Conservation (phyloP, 1,140 invertebrate genomes). For the Hylyphantes graminicola region DNA sequence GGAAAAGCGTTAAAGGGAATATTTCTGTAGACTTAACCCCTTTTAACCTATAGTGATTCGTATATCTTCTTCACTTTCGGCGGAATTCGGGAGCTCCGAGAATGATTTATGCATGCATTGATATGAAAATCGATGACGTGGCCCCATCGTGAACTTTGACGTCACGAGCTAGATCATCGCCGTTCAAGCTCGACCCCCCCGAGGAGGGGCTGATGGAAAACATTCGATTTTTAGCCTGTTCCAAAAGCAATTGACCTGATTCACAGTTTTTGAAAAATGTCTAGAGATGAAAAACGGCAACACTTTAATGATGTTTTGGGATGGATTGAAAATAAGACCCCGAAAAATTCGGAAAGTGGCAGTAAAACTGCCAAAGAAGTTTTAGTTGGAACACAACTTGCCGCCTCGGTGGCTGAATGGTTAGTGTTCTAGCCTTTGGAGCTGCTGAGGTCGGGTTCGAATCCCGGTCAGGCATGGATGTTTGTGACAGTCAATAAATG, state of each 20-base stretch:
- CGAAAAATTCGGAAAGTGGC: no score
- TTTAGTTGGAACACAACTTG: no score
- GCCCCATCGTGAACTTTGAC: constrained; percentile 40
- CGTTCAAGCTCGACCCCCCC: neutral
- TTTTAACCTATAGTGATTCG: no score
- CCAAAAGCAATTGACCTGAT: constrained; percentile 13
- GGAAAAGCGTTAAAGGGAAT: no score
- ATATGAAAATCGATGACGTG: constrained; percentile 54
- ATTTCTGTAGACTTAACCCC: no score
- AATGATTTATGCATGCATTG: constrained; percentile 56
- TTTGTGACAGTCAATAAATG: no score
- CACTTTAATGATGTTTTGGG: neutral
- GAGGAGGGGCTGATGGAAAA: constrained; percentile 8
- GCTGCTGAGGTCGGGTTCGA: no score
- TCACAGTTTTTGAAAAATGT: constrained; percentile 5
- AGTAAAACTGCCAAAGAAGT: no score
- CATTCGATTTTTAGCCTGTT: neutral
- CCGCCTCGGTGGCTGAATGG: no score
- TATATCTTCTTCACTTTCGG: constrained; percentile 30
- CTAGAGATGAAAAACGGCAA: neutral
- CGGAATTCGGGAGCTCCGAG: constrained; percentile 7
- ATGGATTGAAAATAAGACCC: no score
- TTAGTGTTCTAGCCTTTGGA: no score
- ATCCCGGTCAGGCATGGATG: no score
- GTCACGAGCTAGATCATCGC: constrained; percentile 25